These are phyloP conservation scores for Micronycteris hirsuta DNA, from an alignment of 2,113 vertebrate species.

Conservation along the genomic window DNA sequence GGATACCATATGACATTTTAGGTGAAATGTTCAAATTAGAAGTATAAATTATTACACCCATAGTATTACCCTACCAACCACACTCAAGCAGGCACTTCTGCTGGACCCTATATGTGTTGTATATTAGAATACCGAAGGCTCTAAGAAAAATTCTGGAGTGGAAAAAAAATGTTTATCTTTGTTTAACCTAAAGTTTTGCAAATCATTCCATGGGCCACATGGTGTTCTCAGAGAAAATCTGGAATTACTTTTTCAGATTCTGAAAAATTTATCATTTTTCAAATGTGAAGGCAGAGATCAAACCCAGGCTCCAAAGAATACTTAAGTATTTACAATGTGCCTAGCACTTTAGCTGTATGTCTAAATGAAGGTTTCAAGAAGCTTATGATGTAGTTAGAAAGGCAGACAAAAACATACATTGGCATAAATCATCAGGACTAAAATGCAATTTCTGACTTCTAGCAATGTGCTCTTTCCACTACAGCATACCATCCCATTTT, in stretches of 20 bases:
- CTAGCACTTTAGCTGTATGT: background rate
- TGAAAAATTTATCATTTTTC: background rate
- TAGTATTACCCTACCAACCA: too few relatives aligned
- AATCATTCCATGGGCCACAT: background rate
- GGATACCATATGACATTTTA: too few relatives aligned
- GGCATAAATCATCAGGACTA: background rate
- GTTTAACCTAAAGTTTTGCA: slow-evolving; percentile 8
- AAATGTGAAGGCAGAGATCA: slow-evolving; percentile 4
- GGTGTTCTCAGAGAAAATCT: background rate
- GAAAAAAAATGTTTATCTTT: slow-evolving; percentile 11
- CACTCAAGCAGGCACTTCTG: too few relatives aligned
- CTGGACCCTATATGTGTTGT: background rate
- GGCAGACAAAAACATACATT: background rate
- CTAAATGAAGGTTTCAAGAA: background rate
- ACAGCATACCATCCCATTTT: background rate
- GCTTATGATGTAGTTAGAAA: background rate
- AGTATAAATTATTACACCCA: too few relatives aligned
- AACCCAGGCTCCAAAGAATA: background rate
- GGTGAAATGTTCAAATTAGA: too few relatives aligned
- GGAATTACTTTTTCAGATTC: background rate
- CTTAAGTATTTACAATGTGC: background rate
- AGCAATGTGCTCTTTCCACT: background rate
- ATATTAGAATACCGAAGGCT: background rate
- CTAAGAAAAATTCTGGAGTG: background rate
- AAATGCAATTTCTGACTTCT: background rate